Conservation (phyloP, 1,140 invertebrate species). For the Cherax quadricarinatus region DNA sequence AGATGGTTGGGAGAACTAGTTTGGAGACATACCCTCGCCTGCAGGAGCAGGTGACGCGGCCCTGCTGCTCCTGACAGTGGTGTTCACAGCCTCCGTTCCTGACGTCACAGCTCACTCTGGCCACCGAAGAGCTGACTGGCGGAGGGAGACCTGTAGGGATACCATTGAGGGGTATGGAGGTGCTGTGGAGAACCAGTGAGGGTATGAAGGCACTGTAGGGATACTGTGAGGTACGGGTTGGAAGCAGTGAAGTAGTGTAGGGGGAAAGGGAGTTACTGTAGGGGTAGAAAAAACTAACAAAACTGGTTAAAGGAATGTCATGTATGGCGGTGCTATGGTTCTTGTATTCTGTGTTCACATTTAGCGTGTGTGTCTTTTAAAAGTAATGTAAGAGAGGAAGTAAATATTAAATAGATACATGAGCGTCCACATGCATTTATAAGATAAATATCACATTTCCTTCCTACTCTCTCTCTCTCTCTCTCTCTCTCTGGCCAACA, state of each 20-base stretch:
- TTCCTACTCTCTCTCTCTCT: slow-evolving; percentile 70
- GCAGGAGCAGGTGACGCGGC: slow-evolving; percentile 79
- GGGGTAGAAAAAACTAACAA: not conserved
- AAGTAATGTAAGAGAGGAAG: too few species aligned
- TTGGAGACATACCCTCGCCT: slow-evolving; percentile 41
- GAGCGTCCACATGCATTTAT: not conserved
- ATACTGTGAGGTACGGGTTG: too few species aligned
- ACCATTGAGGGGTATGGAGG: not conserved
- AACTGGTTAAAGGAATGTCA: not conserved
- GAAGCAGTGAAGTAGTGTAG: too few species aligned
- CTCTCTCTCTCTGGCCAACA: not conserved
- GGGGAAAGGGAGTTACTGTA: too few species aligned
- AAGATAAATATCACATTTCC: not conserved
- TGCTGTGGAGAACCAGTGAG: not conserved
- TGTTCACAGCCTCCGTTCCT: slow-evolving; percentile 79
- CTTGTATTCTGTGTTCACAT: not conserved
- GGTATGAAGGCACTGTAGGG: not conserved
- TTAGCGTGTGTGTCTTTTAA: not conserved
- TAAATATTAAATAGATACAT: not conserved
- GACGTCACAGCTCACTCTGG: slow-evolving; percentile 3
- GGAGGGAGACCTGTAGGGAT: slow-evolving; percentile 41
- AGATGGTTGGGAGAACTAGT: too few species aligned
- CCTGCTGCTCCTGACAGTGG: slow-evolving; percentile 78
- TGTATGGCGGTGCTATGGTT: too few species aligned
- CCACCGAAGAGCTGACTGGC: not conserved